A percentile compares a stretch with the other conserved stretches of the same genome.
phyloP scores from a whole-genome alignment of 2,888 invertebrate genomes.

The Agonopterix subpropinquella region DNA sequence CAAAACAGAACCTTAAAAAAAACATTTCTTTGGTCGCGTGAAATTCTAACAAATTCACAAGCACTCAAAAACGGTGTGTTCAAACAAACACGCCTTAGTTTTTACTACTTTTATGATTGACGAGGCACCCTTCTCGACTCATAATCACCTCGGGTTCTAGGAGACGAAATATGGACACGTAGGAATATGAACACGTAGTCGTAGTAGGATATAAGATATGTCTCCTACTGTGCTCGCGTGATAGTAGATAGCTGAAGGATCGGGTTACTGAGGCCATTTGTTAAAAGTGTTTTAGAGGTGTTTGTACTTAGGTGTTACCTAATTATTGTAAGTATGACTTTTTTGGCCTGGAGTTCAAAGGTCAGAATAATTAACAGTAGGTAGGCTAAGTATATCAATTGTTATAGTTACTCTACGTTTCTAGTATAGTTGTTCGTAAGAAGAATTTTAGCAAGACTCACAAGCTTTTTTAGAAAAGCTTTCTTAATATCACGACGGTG shows the following conservation, averaged over 20 bases:
- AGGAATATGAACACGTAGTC: slow-evolving; percentile 34
- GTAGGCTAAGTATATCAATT: background rate
- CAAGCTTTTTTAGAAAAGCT: too few relatives aligned
- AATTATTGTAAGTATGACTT: background rate
- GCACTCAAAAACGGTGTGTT: slow-evolving; percentile 35
- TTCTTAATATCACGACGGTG: too few relatives aligned
- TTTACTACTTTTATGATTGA: slow-evolving; percentile 54
- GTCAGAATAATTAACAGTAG: background rate
- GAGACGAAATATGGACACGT: slow-evolving; percentile 46
- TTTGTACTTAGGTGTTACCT: background rate
- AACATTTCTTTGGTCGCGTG: slow-evolving; percentile 25
- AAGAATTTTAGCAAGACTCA: too few relatives aligned
- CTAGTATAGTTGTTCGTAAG: too few relatives aligned
- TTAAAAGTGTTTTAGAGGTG: background rate
- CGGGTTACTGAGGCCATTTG: slow-evolving; percentile 15
- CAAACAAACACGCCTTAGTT: slow-evolving; percentile 31
- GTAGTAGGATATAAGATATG: slow-evolving; percentile 29
- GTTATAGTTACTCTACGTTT: too few relatives aligned
- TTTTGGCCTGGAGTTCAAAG: background rate
- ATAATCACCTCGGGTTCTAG: slow-evolving; percentile 37
- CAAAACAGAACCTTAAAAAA: background rate
- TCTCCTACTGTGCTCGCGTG: slow-evolving; percentile 22
- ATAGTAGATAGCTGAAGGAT: slow-evolving; percentile 22
- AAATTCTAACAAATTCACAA: slow-evolving; percentile 51
- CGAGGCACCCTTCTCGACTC: slow-evolving; percentile 34